Base-by-base conservation (phyloP, 2,113 vertebrate species). In the Rynchops niger region DNA sequence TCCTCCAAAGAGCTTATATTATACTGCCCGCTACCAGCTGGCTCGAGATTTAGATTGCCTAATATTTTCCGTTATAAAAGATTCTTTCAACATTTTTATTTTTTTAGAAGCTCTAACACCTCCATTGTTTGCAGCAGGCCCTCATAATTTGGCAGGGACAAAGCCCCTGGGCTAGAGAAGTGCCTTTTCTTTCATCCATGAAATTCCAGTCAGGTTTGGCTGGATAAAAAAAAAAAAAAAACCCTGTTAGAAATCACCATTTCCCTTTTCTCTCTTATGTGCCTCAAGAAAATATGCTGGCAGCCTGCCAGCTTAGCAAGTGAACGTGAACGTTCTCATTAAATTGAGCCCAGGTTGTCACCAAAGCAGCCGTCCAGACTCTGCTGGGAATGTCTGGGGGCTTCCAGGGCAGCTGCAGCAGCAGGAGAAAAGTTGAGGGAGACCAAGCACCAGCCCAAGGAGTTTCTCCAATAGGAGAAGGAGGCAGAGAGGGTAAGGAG, bases 191-290 rank as follows among this genome's bases (percentile, higher is more conserved):
- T 97, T 96, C 95, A 97, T 97, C 95, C 96, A 77, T 95, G 95
- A 97, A 97, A 97, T 97, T 96, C 96, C 95, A 97, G 91, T 95
- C 93, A 97, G 88, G 93, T 97, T 95, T 97, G 93, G 83, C 91
- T 91, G 86, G 76, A 86, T 66, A 5, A 82, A 66, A 74, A 88
- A 76, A 49, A 42, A 32, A 23, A 49, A n/a, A n/a, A n/a, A n/a
- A n/a, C n/a, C n/a, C 89, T 91, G 83, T 91, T 95, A 91, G 95
- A 96, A 90, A 94, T 94, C 94, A 87, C 91, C 45, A 63, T 93
- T 97, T 97, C 91, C 94, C 94, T 97, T 94, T 86, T 82, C 80
- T 95, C 66, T 95, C 93, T 94, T 77, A 76, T 96, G 89, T 91
- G 94, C 93, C 93, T 89, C 88, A 95, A 87, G 88, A 97, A 96